Conservation (phyloP, 2,888 invertebrate species). For the Zootermopsis nevadensis region DNA sequence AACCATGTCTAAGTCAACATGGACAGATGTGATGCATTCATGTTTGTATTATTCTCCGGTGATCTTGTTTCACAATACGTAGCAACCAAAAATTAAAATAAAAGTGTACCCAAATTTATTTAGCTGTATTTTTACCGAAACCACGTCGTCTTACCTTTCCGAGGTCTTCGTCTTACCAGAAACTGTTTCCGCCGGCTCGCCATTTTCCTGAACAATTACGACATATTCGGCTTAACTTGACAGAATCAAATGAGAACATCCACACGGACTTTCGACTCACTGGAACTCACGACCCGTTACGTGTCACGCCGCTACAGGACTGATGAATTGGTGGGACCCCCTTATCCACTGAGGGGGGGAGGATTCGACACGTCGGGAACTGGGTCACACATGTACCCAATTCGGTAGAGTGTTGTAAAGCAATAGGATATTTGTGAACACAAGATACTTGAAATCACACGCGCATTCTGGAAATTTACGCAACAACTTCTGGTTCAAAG, state of each 20-base stretch:
- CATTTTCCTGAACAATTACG: not conserved
- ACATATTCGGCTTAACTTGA: not conserved
- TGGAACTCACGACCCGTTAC: not conserved
- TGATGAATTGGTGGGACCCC: conserved; percentile 31
- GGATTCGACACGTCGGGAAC: not conserved
- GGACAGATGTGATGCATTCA: not conserved
- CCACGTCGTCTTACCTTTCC: conserved; percentile 10
- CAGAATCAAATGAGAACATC: not conserved
- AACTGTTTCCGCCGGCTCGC: conserved; percentile 42
- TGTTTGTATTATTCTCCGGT: not conserved
- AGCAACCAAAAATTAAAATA: no score
- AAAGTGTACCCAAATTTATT: no score
- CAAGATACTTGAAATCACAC: no score
- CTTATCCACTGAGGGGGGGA: not conserved
- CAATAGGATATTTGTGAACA: no score
- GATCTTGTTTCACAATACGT: not conserved
- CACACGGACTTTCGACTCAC: not conserved
- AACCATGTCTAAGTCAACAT: not conserved
- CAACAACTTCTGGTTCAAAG: no score
- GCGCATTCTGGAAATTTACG: no score
- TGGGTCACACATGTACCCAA: not conserved
- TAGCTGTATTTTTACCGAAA: not conserved
- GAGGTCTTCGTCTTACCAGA: conserved; percentile 33
- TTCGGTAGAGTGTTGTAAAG: no score
- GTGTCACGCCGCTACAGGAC: conserved; percentile 18